Percentiles rank a stretch among this genome's conserved stretches.
These are phyloP conservation scores for Bursaphelenchus mucronatus DNA, from an alignment of 1,140 invertebrate genomes.

Conservation along the genomic window DNA sequence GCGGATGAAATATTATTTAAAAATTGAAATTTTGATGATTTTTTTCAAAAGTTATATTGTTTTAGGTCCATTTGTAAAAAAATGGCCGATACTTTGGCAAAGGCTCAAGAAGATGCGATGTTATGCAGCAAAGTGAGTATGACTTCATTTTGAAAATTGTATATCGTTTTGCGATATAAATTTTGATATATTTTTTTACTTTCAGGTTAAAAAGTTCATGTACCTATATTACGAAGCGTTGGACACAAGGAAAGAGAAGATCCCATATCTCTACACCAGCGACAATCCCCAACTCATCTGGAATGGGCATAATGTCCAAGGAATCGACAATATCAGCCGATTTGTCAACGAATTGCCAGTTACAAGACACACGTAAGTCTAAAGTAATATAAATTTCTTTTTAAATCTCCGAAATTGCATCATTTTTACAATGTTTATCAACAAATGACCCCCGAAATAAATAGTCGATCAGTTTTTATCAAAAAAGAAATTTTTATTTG, in stretches of 20 bases:
- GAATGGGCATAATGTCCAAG: slow-evolving; percentile 14
- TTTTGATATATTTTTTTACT: no score
- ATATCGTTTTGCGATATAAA: no score
- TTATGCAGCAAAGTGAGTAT: slow-evolving; percentile 19
- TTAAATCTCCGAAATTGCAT: no score
- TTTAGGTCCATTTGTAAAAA: not conserved
- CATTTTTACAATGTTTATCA: no score
- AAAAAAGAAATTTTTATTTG: not conserved
- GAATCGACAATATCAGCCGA: not conserved
- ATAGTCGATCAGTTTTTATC: not conserved
- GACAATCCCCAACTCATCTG: slow-evolving; percentile 4
- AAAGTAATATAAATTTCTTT: no score
- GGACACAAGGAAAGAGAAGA: slow-evolving; percentile 4
- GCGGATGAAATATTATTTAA: slow-evolving; percentile 2
- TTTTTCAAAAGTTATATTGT: not conserved
- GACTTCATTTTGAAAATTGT: no score
- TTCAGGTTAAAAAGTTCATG: slow-evolving; percentile 11
- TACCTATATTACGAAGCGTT: slow-evolving; percentile 14
- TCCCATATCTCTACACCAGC: slow-evolving; percentile 2
- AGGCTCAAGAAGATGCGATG: not conserved
- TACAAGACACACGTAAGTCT: slow-evolving; percentile 6
- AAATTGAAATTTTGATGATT: not conserved
- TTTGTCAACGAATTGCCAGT: slow-evolving; percentile 13
- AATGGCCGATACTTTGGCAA: slow-evolving; percentile 4
- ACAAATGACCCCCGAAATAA: no score